Percentiles rank a stretch among this genome's conserved stretches.
Evolutionary conservation across 1,140 invertebrate species (phyloP).

Genomic region (Nephotettix cincticeps): DNA sequence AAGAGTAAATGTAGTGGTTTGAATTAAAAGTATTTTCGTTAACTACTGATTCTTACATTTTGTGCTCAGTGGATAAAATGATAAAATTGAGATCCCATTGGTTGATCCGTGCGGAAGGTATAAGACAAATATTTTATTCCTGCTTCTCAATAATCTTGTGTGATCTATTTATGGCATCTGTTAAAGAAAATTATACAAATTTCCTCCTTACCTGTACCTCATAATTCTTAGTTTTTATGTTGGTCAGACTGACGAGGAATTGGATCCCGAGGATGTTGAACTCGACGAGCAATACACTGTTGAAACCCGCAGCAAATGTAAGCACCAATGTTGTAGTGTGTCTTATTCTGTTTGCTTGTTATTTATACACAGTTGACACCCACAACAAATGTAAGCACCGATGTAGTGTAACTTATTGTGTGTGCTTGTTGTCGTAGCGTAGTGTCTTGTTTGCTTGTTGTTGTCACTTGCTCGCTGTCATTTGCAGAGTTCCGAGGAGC

Average conservation of each 20-base stretch:
- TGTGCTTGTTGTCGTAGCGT: constrained; percentile 28
- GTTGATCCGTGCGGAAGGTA: too few species aligned
- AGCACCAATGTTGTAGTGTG: constrained; percentile 44
- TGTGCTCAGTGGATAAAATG: too few species aligned
- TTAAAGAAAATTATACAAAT: too few species aligned
- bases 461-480: constrained; percentile 2
- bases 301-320: constrained; percentile 82
- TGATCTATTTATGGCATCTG: too few species aligned
- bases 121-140: too few species aligned
- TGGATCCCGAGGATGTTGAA: constrained; percentile 84
- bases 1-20: too few species aligned
- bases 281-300: constrained; percentile 80
- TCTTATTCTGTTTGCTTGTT: constrained; percentile 16
- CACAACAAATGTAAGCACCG: neutral
- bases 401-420: constrained; percentile 26
- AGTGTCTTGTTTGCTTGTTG: constrained; percentile 32
- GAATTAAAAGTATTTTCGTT: too few species aligned
- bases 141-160: too few species aligned
- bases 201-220: too few species aligned
- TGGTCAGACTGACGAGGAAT: constrained; percentile 74
- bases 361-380: neutral
- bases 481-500: constrained; percentile 59
- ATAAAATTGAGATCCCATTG: too few species aligned
- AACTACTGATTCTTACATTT: too few species aligned
- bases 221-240: neutral